A percentile compares a stretch with the other conserved stretches of the same genome.
These are phyloP conservation scores for Muraenolepis orangiensis DNA, from an alignment of 2,797 vertebrate genomes.

Conservation along the genomic window DNA sequence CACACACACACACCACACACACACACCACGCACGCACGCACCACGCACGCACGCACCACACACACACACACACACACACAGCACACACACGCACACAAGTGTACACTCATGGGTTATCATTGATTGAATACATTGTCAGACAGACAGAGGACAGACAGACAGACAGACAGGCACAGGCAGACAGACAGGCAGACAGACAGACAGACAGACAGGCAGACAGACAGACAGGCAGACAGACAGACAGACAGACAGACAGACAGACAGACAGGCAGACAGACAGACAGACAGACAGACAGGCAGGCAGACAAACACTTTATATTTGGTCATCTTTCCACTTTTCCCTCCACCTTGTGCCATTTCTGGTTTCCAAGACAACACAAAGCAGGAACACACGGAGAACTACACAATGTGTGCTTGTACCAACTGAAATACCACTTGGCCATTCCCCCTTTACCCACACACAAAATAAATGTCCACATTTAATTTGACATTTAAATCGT, in stretches of 20 bases:
- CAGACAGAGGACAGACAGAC: not conserved
- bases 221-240: not conserved
- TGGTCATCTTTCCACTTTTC: not conserved
- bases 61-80: too few species aligned
- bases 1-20: not conserved
- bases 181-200: too few species aligned
- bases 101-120: not conserved
- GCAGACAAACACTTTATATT: not conserved
- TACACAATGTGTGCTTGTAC: conserved; percentile 33
- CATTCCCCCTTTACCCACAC: conserved; percentile 5
- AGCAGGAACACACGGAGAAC: conserved; percentile 33
- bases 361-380: conserved; percentile 50
- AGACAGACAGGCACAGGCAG: not conserved
- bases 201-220: too few species aligned
- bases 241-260: not conserved
- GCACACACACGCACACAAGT: not conserved
- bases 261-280: too few species aligned
- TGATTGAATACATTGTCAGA: not conserved
- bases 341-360: conserved; percentile 12
- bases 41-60: too few species aligned
- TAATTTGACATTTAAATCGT: conserved; percentile 16
- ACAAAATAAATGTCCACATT: conserved; percentile 35
- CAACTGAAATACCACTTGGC: conserved; percentile 21
- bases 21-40: too few species aligned
- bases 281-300: too few species aligned